Base-by-base conservation (phyloP, 1,140 invertebrate genomes). In the Drosophila simulans region DNA sequence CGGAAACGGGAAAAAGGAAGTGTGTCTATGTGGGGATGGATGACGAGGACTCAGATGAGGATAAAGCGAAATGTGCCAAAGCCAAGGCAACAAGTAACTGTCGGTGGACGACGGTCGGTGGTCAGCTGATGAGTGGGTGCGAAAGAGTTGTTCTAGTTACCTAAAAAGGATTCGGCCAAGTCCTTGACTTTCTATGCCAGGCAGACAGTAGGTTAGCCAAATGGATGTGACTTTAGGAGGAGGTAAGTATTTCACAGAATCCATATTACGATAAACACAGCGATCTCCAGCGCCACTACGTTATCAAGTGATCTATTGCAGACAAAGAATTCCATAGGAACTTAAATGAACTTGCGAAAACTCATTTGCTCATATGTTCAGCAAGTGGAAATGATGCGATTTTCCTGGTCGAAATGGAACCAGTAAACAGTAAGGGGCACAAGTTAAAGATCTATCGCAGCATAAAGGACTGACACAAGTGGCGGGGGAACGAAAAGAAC, bases 11-110 rank as follows among this genome's bases (percentile, higher is more conserved):
- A 22, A 20, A 20, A 5, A 7, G 34, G 11, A 17, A 11, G 13
- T 27, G 59, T 40, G 35, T 5, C 8, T 22, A 17, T 27, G n/a
- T 45, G 35, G 43, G 43, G n/a, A 22, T 31, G 59, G 11, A 22
- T 11, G 11, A 40, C 20, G 10, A 45, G 42, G 4, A 45, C 42
- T 43, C 8, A 11, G 48, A 35, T 35, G 15, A 37, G 37, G 37
- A 12, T 40, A 35, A 43, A 17, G 22, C 31, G 13, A 60, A 64
- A 64, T 64, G 55, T 64, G 55, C 60, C 60, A 64, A 63, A 65
- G 65, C 39, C 48, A 69, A 54, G 63, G 65, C 63, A 68, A 68
- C 48, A 69, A 69, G 65, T 69, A 31, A 55, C 31, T 35, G 63
- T 35, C 59, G 35, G 40, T 52, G 45, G 63, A 34, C 15, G 49